phyloP scores from a whole-genome alignment of 2,888 invertebrate genomes.

The Phalera bucephala region DNA sequence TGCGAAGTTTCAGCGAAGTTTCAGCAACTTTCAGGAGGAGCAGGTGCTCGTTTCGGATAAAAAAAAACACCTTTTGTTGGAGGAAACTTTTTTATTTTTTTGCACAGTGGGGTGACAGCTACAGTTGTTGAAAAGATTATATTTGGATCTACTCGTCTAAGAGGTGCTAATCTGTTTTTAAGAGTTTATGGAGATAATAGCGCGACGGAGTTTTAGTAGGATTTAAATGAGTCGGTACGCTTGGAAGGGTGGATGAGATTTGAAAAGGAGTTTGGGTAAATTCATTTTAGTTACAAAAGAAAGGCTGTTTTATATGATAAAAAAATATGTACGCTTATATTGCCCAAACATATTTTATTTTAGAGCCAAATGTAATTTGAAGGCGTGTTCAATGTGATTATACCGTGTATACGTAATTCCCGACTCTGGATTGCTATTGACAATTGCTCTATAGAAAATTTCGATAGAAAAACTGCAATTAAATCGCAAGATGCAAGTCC shows the following conservation, averaged over 20 bases:
- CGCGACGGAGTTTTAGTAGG: constrained; percentile 14
- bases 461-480: no score
- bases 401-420: no score
- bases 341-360: no score
- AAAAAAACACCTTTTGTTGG: constrained; percentile 67
- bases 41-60: constrained; percentile 77
- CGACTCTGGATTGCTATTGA: no score
- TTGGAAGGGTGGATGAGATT: background rate
- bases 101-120: constrained; percentile 49
- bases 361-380: no score
- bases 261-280: background rate
- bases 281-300: no score
- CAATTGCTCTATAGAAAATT: no score
- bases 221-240: background rate
- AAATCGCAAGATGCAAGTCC: no score
- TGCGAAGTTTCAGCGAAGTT: constrained; percentile 54
- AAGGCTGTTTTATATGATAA: no score
- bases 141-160: constrained; percentile 17
- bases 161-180: constrained; percentile 36
- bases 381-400: no score
- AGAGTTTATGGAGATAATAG: constrained; percentile 34
- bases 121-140: constrained; percentile 40
- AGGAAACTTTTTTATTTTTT: constrained; percentile 17
- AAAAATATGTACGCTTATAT: no score
- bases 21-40: constrained; percentile 46